Evolutionary conservation across 2,113 vertebrate genomes (phyloP).

Genomic region (Melanocharis versteri): DNA sequence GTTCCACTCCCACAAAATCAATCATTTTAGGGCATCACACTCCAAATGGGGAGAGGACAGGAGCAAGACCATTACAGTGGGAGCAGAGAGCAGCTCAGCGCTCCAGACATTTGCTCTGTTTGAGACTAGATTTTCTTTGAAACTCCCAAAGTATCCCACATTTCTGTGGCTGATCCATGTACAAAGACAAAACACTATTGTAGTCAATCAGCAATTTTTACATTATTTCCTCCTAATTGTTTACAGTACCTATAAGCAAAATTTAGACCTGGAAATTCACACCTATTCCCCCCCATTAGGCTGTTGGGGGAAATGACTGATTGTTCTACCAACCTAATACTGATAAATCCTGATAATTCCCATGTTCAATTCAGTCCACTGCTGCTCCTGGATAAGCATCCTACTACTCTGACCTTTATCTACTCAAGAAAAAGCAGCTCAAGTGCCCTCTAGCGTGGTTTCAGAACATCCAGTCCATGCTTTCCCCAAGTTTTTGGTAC

Average conservation of each 20-base stretch:
- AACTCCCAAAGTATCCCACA: not conserved
- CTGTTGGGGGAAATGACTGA: not conserved
- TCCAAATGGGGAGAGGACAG: not conserved
- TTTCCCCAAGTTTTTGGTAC: not conserved
- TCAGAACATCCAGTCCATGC: not conserved
- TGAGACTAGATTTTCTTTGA: not conserved
- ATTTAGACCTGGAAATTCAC: not conserved
- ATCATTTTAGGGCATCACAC: not conserved
- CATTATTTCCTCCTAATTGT: not conserved
- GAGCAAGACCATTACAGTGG: not conserved
- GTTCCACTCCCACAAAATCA: not conserved
- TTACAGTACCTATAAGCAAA: not conserved
- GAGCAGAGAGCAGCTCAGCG: not conserved
- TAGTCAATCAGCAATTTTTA: not conserved
- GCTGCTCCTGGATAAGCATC: not conserved
- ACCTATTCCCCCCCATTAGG: too few relatives aligned
- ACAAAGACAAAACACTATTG: not conserved
- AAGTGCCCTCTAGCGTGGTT: constrained; percentile 67
- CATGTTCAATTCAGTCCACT: not conserved
- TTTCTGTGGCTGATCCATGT: not conserved
- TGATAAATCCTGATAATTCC: not conserved
- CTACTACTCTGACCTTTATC: not conserved
- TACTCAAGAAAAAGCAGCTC: not conserved
- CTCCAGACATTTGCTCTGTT: not conserved
- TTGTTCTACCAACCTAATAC: not conserved